Conservation (phyloP, 2,888 invertebrate genomes). For the Strigamia maritima region DNA sequence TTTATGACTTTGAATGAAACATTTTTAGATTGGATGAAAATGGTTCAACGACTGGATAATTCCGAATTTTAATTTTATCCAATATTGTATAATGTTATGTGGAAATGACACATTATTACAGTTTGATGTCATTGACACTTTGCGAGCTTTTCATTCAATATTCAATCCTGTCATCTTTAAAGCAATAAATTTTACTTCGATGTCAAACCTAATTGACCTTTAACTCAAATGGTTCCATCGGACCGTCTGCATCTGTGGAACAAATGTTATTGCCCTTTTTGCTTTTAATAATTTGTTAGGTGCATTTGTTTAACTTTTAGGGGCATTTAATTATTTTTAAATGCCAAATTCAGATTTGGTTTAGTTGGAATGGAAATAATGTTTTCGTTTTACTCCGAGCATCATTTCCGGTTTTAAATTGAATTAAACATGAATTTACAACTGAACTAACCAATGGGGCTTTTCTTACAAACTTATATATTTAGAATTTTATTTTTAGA, state of each 20-base stretch:
- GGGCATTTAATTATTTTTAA: background rate
- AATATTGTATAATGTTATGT: background rate
- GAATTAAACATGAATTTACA: background rate
- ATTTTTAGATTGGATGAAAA: background rate
- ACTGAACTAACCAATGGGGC: too few species aligned
- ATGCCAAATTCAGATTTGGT: background rate
- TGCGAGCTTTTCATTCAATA: background rate
- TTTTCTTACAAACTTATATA: too few species aligned
- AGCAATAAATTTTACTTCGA: background rate
- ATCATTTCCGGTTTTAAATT: too few species aligned
- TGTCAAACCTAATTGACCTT: background rate
- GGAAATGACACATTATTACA: background rate
- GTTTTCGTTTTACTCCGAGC: background rate
- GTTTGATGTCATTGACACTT: background rate
- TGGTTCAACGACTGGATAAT: background rate
- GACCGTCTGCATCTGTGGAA: background rate
- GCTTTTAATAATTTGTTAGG: background rate
- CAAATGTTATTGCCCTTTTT: background rate
- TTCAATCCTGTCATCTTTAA: background rate
- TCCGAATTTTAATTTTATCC: background rate
- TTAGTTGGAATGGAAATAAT: background rate
- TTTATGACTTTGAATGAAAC: background rate
- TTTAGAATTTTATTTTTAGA: too few species aligned
- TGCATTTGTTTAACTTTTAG: background rate
- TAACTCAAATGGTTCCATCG: background rate